Evolutionary conservation across 2,888 invertebrate species (phyloP), one percentile per base, ranked within the genome.

Genomic region (Acanthococcus lagerstroemiae): DNA sequence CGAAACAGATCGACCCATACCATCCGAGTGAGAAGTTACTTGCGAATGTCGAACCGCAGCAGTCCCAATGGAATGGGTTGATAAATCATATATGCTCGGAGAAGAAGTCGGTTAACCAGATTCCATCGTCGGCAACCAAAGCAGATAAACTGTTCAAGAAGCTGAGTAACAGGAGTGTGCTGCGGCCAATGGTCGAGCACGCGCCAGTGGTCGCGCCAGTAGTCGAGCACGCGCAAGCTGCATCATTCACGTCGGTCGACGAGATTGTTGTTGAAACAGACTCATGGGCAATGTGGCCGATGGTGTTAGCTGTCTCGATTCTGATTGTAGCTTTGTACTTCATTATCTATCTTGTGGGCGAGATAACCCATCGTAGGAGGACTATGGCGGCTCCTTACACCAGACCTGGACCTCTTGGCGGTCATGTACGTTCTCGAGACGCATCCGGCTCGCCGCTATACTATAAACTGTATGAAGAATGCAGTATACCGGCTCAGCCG

Each of bases 1-100:
- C 79, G 44, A 79, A 80, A 61, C 80, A 81, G 69, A 81, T 85
- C 0, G 79, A 65, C 12, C 68, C 79, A 3, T 82, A 83, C 4
- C 80, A 78, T 67, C 78, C 75, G 48, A 70, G 72, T 1, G 50
- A 71, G 2, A 72, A 70, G 44, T 72, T 73, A 46, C 69, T 71
- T 15, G 72, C 70, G 57, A 71, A 71, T 46, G 74, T 73, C 22
- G 70, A 70, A 44, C 70, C 67, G 46, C 73, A 73, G n/a, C 72
- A 74, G 55, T 72, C 74, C 37, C 72, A 75, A 24, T 78, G 78
- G 78, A 72, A 72, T 1, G 76, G 77, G 37, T 70, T 78, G n/a
- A 74, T 75, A 1, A 74, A 72, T 60, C 67, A 72, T 24, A 72
- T 76, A 15, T 78, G 78, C 70, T 67, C 68, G 4, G n/a, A 54